Evolutionary conservation across 2,113 vertebrate genomes (phyloP).

Genomic region (Percopsis transmontana): DNA sequence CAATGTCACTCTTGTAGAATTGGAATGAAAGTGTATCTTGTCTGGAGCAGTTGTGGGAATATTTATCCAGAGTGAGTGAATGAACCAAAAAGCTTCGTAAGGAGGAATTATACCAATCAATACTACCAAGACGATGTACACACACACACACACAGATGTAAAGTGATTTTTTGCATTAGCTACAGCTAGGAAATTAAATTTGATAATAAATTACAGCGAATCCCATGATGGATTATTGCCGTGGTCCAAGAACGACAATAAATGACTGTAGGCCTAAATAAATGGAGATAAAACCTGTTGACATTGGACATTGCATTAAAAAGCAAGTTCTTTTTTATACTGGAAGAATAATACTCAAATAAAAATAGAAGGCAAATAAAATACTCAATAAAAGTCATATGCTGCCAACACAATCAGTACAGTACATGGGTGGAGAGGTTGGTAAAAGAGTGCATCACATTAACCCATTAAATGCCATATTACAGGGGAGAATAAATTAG

Average conservation of each 20-base stretch:
- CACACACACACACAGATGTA: background rate
- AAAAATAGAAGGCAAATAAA: conserved; percentile 12
- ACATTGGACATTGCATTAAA: no score
- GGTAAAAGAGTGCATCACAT: conserved; percentile 32
- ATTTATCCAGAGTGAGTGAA: conserved; percentile 3
- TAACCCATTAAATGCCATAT: conserved; percentile 39
- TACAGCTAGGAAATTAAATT: background rate
- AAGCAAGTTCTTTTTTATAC: no score
- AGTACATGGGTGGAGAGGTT: conserved; percentile 21
- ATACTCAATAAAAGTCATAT: conserved; percentile 38
- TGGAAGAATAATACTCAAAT: background rate
- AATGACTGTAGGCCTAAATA: no score
- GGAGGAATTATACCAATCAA: conserved; percentile 29
- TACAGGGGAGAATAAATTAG: conserved; percentile 38
- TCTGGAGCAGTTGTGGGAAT: background rate
- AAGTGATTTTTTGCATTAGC: no score
- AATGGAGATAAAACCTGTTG: no score
- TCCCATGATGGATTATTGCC: background rate
- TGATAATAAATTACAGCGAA: conserved; percentile 32
- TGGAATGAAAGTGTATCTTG: conserved; percentile 7
- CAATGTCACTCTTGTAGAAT: background rate
- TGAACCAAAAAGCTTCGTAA: conserved; percentile 1
- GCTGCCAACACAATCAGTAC: conserved; percentile 42
- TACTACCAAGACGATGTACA: background rate
- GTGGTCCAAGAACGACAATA: no score